phyloP scores from a whole-genome alignment of 2,797 vertebrate species.

The Cryptoprocta ferox region DNA sequence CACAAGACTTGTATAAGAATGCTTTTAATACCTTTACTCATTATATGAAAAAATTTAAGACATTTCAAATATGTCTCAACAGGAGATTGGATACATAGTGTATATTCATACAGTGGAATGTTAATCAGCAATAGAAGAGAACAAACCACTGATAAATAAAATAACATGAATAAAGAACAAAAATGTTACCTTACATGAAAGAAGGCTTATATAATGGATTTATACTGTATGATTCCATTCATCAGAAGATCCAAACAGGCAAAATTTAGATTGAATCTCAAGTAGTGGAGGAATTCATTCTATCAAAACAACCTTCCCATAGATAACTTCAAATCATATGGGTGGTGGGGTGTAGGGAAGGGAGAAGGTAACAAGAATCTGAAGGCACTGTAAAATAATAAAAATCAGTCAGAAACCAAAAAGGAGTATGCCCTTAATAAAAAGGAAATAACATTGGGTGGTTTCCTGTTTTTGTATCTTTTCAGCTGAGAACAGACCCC shows the following conservation, averaged over 20 bases:
- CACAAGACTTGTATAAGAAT: background rate
- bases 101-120: background rate
- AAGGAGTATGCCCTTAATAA: background rate
- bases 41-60: background rate
- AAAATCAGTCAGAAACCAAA: background rate
- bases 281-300: background rate
- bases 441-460: background rate
- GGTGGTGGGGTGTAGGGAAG: accelerated
- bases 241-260: background rate
- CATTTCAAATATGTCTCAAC: background rate
- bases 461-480: background rate
- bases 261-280: background rate
- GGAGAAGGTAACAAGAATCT: background rate
- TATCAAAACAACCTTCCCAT: background rate
- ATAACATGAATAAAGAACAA: background rate
- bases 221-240: background rate
- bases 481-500: background rate
- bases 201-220: background rate
- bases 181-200: background rate
- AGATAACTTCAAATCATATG: background rate
- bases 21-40: background rate
- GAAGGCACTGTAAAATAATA: background rate
- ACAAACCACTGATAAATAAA: background rate
- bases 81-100: background rate
- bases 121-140: background rate